phyloP scores from a whole-genome alignment of 2,888 invertebrate genomes.

The Suillia variegata region DNA sequence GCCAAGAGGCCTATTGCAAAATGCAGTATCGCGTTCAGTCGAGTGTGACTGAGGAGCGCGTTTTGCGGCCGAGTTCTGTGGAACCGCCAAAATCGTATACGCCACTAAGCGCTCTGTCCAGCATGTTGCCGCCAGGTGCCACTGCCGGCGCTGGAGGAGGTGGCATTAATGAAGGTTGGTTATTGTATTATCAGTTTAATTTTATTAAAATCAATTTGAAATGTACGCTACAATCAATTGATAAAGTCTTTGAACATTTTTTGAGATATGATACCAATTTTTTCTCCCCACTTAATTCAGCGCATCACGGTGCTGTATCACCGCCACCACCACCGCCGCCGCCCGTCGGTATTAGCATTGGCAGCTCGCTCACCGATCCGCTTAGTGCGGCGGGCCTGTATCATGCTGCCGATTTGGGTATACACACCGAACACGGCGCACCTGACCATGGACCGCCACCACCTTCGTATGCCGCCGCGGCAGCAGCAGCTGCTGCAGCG shows the following conservation, averaged over 20 bases:
- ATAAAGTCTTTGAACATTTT: neutral
- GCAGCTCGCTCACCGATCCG: conserved; percentile 40
- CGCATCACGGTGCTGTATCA: conserved; percentile 21
- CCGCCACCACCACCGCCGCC: conserved; percentile 41
- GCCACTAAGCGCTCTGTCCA: conserved; percentile 81
- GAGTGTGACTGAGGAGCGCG: conserved; percentile 84
- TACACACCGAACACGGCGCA: conserved; percentile 47
- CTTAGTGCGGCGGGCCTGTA: conserved; percentile 47
- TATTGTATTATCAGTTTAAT: conserved; percentile 20
- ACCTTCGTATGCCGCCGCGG: conserved; percentile 50
- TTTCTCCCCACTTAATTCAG: neutral
- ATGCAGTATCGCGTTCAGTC: conserved; percentile 90
- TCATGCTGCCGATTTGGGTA: conserved; percentile 50
- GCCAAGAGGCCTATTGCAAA: conserved; percentile 82
- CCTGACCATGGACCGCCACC: conserved; percentile 52
- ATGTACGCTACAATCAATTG: no score
- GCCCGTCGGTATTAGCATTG: conserved; percentile 4
- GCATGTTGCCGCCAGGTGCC: conserved; percentile 84
- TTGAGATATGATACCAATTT: neutral
- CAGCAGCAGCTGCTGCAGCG: conserved; percentile 48
- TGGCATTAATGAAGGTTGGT: no score
- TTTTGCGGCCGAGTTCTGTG: conserved; percentile 66
- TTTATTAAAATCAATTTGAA: conserved; percentile 1
- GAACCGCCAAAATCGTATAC: conserved; percentile 74
- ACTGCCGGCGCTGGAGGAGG: conserved; percentile 58